Base-by-base conservation (phyloP, 1,140 invertebrate species). In the Hycleus cichorii region DNA sequence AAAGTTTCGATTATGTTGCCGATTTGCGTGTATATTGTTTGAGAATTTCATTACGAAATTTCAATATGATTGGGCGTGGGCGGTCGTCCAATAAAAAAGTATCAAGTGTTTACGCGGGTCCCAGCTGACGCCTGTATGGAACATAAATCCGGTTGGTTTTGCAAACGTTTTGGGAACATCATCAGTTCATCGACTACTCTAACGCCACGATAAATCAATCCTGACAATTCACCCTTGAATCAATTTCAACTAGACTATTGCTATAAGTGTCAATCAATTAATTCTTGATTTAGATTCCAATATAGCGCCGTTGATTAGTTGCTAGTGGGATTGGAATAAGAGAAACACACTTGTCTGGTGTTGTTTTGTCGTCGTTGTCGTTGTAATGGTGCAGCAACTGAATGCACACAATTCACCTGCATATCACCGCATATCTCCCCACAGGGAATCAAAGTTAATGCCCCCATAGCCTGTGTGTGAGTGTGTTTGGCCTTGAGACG, bases 401-500 rank as follows among this genome's bases (percentile, higher is more conserved):
- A 63, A 49, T 51, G 32, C 32, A 53, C 48, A 56, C 61, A 63
- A 57, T 57, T 59, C 61, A 63, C 61, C 57, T 62, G 60, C 60
- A 62, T 61, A 61, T 57, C 57, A 59, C 50, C 44, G 58, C 56
- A 49, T 53, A 63, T 56, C 61, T 59, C 61, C 42, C 39, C 26
- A 48, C 47, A 39, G 53, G 44, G 57, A 44, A 38, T 38, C 47
- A 53, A 60, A 57, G 62, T 63, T 53, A 63, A 63, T 63, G 62
- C 62, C 62, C 62, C 62, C 58, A 50, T 46, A 60, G 53, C 54
- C 62, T 54, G 62, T 63, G 32, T 32, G 7, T 32, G 62, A 60
- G 32, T 32, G 7, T 32, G 62, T 63, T 63, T 63, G 62, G 62
- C 62, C 62, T 63, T 63, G 62, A 63, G 62, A 63, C 62, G 32